These are phyloP conservation scores for Antrozous pallidus DNA, from an alignment of 2,797 vertebrate species.

Conservation along the genomic window DNA sequence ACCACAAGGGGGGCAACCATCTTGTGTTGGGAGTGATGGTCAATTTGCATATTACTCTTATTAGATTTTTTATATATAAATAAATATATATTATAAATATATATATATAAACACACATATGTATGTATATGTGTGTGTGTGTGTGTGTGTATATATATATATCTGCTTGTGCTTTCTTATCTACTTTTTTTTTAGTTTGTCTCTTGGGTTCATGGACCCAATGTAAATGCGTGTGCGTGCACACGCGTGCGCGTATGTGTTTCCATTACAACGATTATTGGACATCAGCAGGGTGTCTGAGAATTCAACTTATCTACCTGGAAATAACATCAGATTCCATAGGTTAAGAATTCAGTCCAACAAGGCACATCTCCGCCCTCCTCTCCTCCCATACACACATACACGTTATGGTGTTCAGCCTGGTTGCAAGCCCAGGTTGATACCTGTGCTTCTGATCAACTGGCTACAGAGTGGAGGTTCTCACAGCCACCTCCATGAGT, in stretches of 20 bases:
- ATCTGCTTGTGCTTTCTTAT: neutral
- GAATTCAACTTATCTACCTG: neutral
- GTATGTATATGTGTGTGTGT: too few species aligned
- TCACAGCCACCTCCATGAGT: neutral
- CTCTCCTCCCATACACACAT: neutral
- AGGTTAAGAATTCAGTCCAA: neutral
- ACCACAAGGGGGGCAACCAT: too few species aligned
- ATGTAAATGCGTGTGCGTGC: neutral
- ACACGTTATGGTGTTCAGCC: neutral
- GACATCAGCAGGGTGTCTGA: neutral
- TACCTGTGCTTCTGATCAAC: neutral
- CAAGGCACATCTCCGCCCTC: neutral
- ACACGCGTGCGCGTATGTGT: neutral
- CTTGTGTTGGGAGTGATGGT: too few species aligned
- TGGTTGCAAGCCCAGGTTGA: neutral
- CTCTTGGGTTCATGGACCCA: neutral
- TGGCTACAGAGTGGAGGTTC: neutral
- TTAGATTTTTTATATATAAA: too few species aligned
- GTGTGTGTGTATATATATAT: too few species aligned
- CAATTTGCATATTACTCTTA: too few species aligned
- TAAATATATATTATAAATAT: too few species aligned
- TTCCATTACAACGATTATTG: neutral
- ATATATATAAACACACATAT: too few species aligned
- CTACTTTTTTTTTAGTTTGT: neutral
- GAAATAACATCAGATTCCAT: neutral